Evolutionary conservation across 2,113 vertebrate genomes (phyloP).

Genomic region (Promerops cafer): DNA sequence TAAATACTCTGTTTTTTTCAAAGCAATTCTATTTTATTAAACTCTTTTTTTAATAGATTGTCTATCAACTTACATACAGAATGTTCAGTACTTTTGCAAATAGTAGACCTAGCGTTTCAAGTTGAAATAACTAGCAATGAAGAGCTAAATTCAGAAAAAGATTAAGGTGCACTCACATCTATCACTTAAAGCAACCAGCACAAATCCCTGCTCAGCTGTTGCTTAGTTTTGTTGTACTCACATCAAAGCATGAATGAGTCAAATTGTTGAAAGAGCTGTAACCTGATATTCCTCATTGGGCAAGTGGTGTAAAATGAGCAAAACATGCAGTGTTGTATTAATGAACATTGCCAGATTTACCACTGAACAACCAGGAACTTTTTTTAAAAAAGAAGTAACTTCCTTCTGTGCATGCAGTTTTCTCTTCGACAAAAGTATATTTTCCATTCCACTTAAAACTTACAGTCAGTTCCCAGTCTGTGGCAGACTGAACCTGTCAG

Average conservation of each 20-base stretch:
- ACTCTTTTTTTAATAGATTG: background rate
- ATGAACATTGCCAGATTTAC: background rate
- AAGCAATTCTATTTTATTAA: background rate
- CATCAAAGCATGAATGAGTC: background rate
- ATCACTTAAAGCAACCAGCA: background rate
- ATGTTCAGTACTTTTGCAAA: background rate
- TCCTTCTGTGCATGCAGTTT: background rate
- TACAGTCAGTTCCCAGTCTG: background rate
- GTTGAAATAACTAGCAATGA: background rate
- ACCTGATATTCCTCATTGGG: background rate
- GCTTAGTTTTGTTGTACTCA: background rate
- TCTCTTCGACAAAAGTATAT: background rate
- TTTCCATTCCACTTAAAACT: conserved; percentile 14
- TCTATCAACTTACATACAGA: background rate
- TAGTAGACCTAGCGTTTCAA: background rate
- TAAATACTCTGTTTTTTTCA: background rate
- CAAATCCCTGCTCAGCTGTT: background rate
- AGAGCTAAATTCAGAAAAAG: background rate
- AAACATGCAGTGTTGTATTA: background rate
- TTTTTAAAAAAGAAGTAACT: background rate
- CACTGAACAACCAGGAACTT: background rate
- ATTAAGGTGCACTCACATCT: background rate
- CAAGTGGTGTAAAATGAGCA: background rate
- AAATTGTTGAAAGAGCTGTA: background rate
- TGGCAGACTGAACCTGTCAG: background rate